Base-by-base conservation (phyloP, 2,888 invertebrate species). In the Drosophila rellima region DNA sequence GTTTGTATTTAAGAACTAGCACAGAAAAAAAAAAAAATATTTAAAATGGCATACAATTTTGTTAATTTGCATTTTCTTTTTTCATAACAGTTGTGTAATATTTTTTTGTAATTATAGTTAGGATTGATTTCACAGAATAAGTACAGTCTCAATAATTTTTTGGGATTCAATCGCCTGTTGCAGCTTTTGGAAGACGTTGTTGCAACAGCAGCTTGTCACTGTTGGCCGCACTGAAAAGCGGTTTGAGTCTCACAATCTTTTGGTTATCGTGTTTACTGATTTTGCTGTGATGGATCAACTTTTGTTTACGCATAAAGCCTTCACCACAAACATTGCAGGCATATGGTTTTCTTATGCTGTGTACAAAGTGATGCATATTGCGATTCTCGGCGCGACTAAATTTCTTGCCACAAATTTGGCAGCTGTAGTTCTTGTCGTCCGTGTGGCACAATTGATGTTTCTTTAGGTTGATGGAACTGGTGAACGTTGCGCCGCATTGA, bases 271-370 rank as follows among this genome's bases (percentile, higher is more conserved):
- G 97, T 23, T 88, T 71, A 8, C 74, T 85, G 44, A 71, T 64
- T 33, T 86, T 74, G 96, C 96, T 96, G 85, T 97, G 97, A 40
- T 95, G 94, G 88, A 96, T 95, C 0, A 97, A 93, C 62, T 95
- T 93, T 3, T 96, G 96, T 85, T 96, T 97, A 10, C 97, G 93
- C 96, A 97, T 97, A 88, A 96, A 97, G 0, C 96, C 97, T 79
- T 95, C 94, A 3, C 96, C 96, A 89, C 97, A 97, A 6, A 95
- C 95, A 68, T 95, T 92, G 89, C 97, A 97, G 91, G 96, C 96
- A 92, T 96, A 97, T 0, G 97, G 97, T 84, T 97, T 97, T 91
- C 96, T 96, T 90, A 96, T 96, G 85, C 96, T 96, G 92, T 97
- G 97, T 48, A 96, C 95, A 92, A 96, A 97, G 31, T 96, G 94